Evolutionary conservation across 2,888 invertebrate species (phyloP), one percentile per base, ranked within the genome.

Genomic region (Marasmarcha lunaedactyla): DNA sequence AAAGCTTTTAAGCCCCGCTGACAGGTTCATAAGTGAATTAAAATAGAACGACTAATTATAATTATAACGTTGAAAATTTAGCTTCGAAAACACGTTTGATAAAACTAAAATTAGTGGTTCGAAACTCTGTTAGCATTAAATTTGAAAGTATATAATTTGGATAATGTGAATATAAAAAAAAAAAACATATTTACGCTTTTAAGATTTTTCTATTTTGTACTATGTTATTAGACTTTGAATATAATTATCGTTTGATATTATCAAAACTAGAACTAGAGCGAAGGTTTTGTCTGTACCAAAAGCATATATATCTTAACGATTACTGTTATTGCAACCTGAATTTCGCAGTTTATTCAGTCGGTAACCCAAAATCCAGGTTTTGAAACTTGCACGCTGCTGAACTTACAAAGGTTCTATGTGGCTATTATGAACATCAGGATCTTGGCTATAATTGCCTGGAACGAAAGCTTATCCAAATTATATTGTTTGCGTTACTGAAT

Each of bases 291-390:
- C 6, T 10, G n/a, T 4, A 4, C 2, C 11, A n/a, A 30, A 30
- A 30, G n/a, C 30, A 30, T n/a, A 30, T 30, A 30, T 30, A 30
- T 30, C 11, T n/a, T 30, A 30, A 20, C 30, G n/a, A n/a, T 30
- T 30, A 14, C 14, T 33, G 12, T 14, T 35, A 15, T 35, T 33
- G 13, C 35, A 13, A 10, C 35, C 14, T 14, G 35, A 14, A 14
- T 15, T 14, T 10, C 9, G 42, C 45, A 48, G 44, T 52, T 50
- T 49, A 30, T 11, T 52, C 50, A 49, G 46, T 49, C 52, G 49
- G 48, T 43, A 47, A 46, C 46, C 47, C 46, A 42, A 51, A 55
- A 49, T 47, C 50, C 52, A 50, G 45, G 51, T 47, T 50, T 48
- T 36, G 11, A 40, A 48, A 47, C 48, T 47, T 45, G 49, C 44